Percentiles rank a stretch among this genome's conserved stretches.
phyloP scores from a whole-genome alignment of 1,140 invertebrate genomes.

The Psix sp. region DNA sequence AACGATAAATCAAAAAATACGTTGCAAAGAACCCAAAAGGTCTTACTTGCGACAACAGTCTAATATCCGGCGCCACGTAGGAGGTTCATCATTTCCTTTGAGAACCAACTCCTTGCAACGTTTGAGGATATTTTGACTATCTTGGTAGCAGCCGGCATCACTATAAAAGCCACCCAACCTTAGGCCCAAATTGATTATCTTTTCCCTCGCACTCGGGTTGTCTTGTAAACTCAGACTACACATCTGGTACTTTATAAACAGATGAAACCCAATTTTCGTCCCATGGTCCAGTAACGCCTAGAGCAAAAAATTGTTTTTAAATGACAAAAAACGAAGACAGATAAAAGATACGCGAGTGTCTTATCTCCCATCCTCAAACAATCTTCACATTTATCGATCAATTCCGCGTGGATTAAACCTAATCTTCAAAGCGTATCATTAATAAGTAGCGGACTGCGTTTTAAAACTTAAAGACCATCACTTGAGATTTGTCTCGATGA shows the following conservation, averaged over 20 bases:
- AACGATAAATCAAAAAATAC: too few species aligned
- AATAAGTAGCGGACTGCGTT: too few species aligned
- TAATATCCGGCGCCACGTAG: slow-evolving; percentile 77
- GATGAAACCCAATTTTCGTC: slow-evolving; percentile 77
- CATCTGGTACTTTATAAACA: slow-evolving; percentile 76
- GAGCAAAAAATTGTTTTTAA: not conserved
- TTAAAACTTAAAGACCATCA: too few species aligned
- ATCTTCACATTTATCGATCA: too few species aligned
- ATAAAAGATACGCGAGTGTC: not conserved
- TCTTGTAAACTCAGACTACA: slow-evolving; percentile 62
- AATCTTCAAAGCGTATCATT: too few species aligned
- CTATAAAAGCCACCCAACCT: slow-evolving; percentile 86
- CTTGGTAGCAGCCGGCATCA: slow-evolving; percentile 89
- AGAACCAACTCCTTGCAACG: slow-evolving; percentile 81
- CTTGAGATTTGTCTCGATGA: too few species aligned
- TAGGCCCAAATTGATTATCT: slow-evolving; percentile 79
- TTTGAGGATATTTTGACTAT: slow-evolving; percentile 84
- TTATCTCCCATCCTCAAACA: too few species aligned
- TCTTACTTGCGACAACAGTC: slow-evolving; percentile 86
- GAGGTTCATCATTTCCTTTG: slow-evolving; percentile 73
- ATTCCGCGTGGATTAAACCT: too few species aligned
- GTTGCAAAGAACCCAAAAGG: not conserved
- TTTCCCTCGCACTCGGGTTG: slow-evolving; percentile 55
- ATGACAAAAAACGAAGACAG: not conserved
- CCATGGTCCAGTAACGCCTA: slow-evolving; percentile 82